These are phyloP conservation scores for Ciconia maguari DNA, from an alignment of 2,113 vertebrate species.

Conservation along the genomic window DNA sequence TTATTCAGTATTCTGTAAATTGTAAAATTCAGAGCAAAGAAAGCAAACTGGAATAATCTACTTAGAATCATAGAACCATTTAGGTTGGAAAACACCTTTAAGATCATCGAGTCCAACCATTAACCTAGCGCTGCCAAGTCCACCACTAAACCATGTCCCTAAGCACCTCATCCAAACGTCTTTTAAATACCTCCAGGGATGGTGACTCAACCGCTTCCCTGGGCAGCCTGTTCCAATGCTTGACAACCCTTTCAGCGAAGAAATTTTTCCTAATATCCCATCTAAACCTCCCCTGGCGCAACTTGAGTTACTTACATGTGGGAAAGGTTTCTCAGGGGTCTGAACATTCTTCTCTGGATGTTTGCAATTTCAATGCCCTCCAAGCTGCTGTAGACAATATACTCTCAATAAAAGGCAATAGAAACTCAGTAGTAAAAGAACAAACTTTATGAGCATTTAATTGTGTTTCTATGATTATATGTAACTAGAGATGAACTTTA, in stretches of 20 bases:
- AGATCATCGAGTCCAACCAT: not conserved
- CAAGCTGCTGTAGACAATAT: conserved; percentile 84
- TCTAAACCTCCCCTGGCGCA: not conserved
- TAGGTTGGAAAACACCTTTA: not conserved
- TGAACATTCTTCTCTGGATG: conserved; percentile 94
- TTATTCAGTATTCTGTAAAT: not conserved
- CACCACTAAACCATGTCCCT: not conserved
- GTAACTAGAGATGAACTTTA: not conserved
- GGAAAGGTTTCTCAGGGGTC: conserved; percentile 87
- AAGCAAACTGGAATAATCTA: conserved; percentile 28
- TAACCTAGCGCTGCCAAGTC: not conserved
- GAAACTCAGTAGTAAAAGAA: not conserved
- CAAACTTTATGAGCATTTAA: not conserved
- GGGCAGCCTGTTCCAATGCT: not conserved
- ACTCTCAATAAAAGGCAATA: conserved; percentile 15
- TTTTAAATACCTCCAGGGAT: not conserved
- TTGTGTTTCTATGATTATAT: not conserved
- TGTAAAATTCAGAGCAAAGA: not conserved
- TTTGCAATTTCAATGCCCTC: conserved; percentile 93
- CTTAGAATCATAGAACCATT: not conserved
- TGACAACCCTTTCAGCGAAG: not conserved
- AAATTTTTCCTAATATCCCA: not conserved
- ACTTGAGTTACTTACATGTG: conserved; percentile 85
- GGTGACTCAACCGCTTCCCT: not conserved
- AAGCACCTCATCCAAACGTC: not conserved